Evolutionary conservation across 2,888 invertebrate genomes (phyloP), one percentile per base, ranked within the genome.

Genomic region (Dryomyza anilis): DNA sequence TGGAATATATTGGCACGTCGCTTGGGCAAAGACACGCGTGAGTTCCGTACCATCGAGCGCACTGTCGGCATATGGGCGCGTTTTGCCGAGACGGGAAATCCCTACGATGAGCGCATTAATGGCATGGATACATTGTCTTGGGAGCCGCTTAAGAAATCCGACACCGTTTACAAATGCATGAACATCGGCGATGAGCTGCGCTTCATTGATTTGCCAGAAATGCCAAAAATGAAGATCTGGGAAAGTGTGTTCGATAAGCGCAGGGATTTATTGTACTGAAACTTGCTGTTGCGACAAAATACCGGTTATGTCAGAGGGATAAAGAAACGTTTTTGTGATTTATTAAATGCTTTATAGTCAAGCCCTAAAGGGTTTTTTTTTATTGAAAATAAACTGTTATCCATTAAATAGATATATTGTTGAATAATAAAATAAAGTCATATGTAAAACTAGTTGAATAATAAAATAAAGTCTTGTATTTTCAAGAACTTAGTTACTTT

Each of bases 1-100:
- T 73, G 74, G 64, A 78, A 75, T 60, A 36, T 74, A 0, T 63
- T 77, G 25, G 72, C 74, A 0, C 72, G 70, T 2, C 76, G 77
- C 10, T 21, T 80, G 67, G 65, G 72, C 6, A 76, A 73, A 27
- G 78, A 80, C 1, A 77, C 76, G 21, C 74, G 73, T 1, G 82
- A 81, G 57, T 82, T 78, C 64, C 75, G 76, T 19, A 80, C 77
- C 2, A 80, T 83, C 23, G 74, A 80, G 58, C 72, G 81, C 52
- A 78, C 77, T 61, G 68, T 80, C 12, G 75, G 73, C 5, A 78
- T 82, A 33, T 81, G 81, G 77, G 75, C 78, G 4, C 73, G 78
- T 63, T 83, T 82, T 65, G 83, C 83, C 14, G 66, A 67, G 5
- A 76, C 71, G 0, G 81, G 82, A 0, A 77, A 80, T 72, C 83